A percentile compares a stretch with the other conserved stretches of the same genome.
These are phyloP conservation scores for Phania funesta DNA, from an alignment of 2,888 invertebrate genomes.

Conservation along the genomic window DNA sequence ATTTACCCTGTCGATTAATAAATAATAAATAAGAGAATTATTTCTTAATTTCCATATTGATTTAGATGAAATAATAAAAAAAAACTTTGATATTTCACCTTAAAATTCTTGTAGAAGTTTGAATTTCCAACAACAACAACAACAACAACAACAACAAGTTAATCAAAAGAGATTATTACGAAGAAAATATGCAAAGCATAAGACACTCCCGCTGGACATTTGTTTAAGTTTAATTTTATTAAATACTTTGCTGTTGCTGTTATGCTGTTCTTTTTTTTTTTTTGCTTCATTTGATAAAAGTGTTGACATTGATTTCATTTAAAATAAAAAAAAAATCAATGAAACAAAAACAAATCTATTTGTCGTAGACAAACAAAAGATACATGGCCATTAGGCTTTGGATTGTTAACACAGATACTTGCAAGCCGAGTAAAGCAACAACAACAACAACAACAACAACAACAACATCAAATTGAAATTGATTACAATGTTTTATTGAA, in stretches of 20 bases:
- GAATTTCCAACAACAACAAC: too few relatives aligned
- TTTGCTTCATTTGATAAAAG: conserved; percentile 39
- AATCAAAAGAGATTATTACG: too few relatives aligned
- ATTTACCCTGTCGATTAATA: too few relatives aligned
- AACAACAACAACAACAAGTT: too few relatives aligned
- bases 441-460: conserved; percentile 2
- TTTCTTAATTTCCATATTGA: too few relatives aligned
- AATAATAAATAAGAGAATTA: too few relatives aligned
- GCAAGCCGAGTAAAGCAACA: background rate
- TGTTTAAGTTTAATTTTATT: conserved; percentile 38
- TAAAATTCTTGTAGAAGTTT: too few relatives aligned
- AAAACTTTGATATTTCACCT: too few relatives aligned
- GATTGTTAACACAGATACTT: conserved; percentile 33
- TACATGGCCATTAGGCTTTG: conserved; percentile 51
- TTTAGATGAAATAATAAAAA: too few relatives aligned
- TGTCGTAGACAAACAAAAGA: conserved; percentile 14
- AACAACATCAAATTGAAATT: conserved; percentile 10
- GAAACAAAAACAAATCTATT: conserved; percentile 26
- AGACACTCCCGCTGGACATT: conserved; percentile 48
- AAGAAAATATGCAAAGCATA: too few relatives aligned
- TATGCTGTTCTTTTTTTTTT: background rate
- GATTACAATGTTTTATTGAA: conserved; percentile 38
- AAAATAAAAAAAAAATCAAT: conserved; percentile 11
- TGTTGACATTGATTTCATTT: conserved; percentile 64
- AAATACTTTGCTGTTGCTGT: background rate